Evolutionary conservation across 2,797 vertebrate genomes (phyloP), one percentile per base, ranked within the genome.

Genomic region (Phoebastria nigripes): DNA sequence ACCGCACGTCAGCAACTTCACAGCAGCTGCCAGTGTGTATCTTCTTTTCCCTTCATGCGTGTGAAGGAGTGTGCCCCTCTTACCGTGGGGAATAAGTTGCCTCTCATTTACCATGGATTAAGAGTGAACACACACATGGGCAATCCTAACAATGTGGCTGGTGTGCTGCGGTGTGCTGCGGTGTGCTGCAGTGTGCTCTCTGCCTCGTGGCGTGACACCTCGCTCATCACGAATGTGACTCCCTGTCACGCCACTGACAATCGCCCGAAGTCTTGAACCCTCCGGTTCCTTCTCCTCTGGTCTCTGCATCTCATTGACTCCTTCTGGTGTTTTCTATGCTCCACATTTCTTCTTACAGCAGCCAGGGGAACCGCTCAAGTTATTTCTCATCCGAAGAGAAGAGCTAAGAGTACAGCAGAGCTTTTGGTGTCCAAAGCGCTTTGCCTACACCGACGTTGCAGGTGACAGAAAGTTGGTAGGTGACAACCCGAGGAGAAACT

Each of bases 11-110:
- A 73, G 49, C 31, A 73, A 7, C 59, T 71, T 58, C 65, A 63
- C 59, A 82, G 59, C 54, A 78, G 51, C 31, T 63, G 55, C 20
- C 4, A 1, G 11, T 21, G n/a, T 42, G 12, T 46, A 67, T 51
- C 22, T 7, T 66, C n/a, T 92, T 61, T 41, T 62, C 54, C 35
- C n/a, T 56, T 39, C 33, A 66, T 63, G 39, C 1, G 0, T 49
- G 42, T 0, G 2, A 21, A 84, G 12, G 1, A 61, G 4, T 1
- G 1, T 70, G 42, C 7, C 49, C 31, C 31, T 67, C 24, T 47
- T 52, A 54, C 66, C 1, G 1, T 6, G 25, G 41, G 49, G 71
- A 92, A 69, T 73, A 72, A 82, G 21, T 44, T 69, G 20, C 31
- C 31, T 78, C 59, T 67, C 24, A 11, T 63, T 72, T 63, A 31